Conservation (phyloP, 2,113 vertebrate genomes). For the Anser cygnoides region DNA sequence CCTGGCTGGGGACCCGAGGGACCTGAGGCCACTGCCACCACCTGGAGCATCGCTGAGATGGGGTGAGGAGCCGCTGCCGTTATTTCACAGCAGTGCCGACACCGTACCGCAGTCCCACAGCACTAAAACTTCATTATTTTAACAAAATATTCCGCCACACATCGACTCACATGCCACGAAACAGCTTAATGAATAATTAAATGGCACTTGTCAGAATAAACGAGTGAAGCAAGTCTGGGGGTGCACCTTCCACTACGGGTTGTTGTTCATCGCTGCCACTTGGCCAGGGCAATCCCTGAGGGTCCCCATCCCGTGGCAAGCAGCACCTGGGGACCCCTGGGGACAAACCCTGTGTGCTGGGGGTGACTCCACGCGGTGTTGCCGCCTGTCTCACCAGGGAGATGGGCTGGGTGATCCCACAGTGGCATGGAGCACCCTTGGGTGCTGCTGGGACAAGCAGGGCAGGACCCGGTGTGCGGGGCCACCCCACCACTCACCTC, state of each 20-base stretch:
- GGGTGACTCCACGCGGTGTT: rapidly evolving
- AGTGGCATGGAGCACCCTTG: rapidly evolving
- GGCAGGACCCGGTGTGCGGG: rapidly evolving
- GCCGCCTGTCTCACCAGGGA: rapidly evolving
- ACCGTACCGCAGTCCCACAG: rapidly evolving
- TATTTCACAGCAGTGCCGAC: rapidly evolving
- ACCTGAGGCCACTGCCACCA: neutral
- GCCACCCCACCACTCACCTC: slow-evolving; percentile 86
- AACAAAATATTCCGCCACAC: neutral
- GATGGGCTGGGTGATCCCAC: neutral
- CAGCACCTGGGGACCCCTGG: neutral
- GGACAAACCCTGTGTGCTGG: neutral
- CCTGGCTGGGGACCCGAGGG: rapidly evolving
- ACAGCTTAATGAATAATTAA: slow-evolving; percentile 50
- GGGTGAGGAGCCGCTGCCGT: rapidly evolving
- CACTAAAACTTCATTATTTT: slow-evolving; percentile 18
- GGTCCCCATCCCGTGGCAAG: neutral
- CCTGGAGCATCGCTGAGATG: rapidly evolving
- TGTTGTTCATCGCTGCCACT: neutral
- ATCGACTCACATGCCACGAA: neutral
- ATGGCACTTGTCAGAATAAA: slow-evolving; percentile 47
- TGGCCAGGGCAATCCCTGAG: neutral
- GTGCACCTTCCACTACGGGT: neutral
- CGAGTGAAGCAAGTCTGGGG: neutral
- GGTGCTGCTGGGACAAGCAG: neutral